phyloP scores from a whole-genome alignment of 1,140 invertebrate genomes.

The Lithobius niger region DNA sequence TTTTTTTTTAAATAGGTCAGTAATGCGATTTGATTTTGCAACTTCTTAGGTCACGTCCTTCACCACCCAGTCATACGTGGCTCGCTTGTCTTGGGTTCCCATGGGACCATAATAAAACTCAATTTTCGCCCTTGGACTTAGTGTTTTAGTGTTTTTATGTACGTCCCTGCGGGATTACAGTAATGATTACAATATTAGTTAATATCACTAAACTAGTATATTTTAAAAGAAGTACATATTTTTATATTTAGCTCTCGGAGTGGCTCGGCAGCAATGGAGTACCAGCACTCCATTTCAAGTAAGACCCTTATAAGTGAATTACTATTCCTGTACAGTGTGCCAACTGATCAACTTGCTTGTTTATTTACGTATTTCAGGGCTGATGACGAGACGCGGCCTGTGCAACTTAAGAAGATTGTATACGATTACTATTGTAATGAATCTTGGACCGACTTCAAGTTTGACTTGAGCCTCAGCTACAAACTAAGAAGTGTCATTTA shows the following conservation, averaged over 20 bases:
- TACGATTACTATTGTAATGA: constrained; percentile 45
- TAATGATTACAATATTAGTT: no score
- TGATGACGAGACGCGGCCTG: constrained; percentile 53
- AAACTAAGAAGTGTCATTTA: constrained; percentile 52
- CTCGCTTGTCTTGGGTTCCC: no score
- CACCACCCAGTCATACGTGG: no score
- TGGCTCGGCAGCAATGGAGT: constrained; percentile 43
- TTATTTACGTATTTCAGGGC: constrained; percentile 42
- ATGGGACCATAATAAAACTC: no score
- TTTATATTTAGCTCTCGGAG: constrained; percentile 36
- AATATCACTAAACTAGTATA: no score
- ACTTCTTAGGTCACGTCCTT: no score
- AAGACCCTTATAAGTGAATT: constrained; percentile 15
- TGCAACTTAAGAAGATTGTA: constrained; percentile 54
- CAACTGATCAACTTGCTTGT: neutral
- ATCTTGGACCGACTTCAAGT: constrained; percentile 47
- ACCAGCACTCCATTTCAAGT: constrained; percentile 31
- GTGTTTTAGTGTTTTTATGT: no score
- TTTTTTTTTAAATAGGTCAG: no score
- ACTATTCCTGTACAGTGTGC: neutral
- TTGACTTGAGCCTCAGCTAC: constrained; percentile 61
- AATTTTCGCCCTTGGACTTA: no score
- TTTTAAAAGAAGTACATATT: no score
- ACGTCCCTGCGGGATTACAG: no score
- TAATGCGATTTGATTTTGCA: no score